Conservation (phyloP, 2,113 vertebrate genomes). For the Rhea americana region DNA sequence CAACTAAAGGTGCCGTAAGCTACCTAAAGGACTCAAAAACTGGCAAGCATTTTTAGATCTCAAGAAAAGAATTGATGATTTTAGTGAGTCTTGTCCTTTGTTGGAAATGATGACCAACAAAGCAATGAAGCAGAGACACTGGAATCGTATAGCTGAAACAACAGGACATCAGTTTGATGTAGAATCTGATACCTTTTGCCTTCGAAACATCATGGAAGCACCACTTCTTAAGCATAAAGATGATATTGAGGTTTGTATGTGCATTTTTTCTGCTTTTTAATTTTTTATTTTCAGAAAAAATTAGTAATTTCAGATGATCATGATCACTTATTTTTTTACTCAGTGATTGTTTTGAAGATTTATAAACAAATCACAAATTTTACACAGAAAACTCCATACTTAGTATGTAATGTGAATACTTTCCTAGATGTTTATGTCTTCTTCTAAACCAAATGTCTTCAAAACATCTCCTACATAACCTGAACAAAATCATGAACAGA, state of each 20-base stretch:
- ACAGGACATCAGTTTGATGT: conserved; percentile 77
- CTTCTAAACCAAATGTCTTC: not conserved
- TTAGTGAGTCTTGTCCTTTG: conserved; percentile 78
- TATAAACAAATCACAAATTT: not conserved
- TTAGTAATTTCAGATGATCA: not conserved
- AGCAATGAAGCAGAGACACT: conserved; percentile 81
- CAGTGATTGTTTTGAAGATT: not conserved
- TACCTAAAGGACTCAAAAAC: conserved; percentile 80
- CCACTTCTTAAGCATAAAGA: conserved; percentile 80
- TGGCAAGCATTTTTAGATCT: conserved; percentile 82
- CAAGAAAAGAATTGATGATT: conserved; percentile 81
- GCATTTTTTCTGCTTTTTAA: not conserved
- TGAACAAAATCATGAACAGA: not conserved
- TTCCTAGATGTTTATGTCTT: not conserved
- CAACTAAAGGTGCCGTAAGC: conserved; percentile 73
- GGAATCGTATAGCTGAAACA: conserved; percentile 78
- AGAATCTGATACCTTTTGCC: conserved; percentile 78
- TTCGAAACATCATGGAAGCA: conserved; percentile 81
- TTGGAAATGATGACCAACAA: conserved; percentile 82
- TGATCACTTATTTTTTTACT: not conserved
- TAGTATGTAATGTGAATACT: not conserved
- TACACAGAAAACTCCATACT: not conserved
- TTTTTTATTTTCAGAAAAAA: not conserved
- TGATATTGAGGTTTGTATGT: conserved; percentile 75
- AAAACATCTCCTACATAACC: not conserved